Base-by-base conservation (phyloP, 2,113 vertebrate species). In the Brachyistius frenatus region DNA sequence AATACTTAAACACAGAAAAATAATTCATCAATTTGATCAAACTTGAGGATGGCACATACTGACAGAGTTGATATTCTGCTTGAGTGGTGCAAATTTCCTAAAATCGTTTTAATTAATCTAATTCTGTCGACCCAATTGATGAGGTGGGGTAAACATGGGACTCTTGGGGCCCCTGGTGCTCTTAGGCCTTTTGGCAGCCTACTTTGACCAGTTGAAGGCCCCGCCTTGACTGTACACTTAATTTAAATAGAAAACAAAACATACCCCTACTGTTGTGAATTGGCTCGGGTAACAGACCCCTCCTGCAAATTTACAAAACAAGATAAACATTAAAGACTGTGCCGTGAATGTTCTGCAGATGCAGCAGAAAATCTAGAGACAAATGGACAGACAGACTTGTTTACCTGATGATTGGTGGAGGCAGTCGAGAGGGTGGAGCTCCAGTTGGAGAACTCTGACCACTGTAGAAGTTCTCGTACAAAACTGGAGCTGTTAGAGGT, bases 401-500 rank as follows among this genome's bases (percentile, higher is more conserved):
- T 83, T 76, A 95, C 94, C 94, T 93, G 77, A 1, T 47, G 35
- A 69, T 4, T n/a, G 85, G 77, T 41, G 85, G 86, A 66, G 87
- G 87, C 30, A 60, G 53, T 30, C 87, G 66, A 30, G 56, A 8
- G 3, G 78, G 66, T 1, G 93, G 7, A 8, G 86, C 50, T 11
- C 75, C 69, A 23, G 78, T 47, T 11, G 88, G 36, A 74, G 89
- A 91, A 87, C 67, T 96, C 86, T 97, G 96, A 66, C 92, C 68
- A 4, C 84, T 95, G 66, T 99, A 99, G 93, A 97, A 99, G 92
- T 98, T 99, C 90, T 99, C 98, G 78, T 99, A 99, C 73, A 76
- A 16, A 69, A 99, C 87, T 0, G 95, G 92, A 81, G 94, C 98
- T 99, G 79, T 74, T 55, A 15, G 49, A 58, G 31, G 74, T 15